A percentile compares a stretch with the other conserved stretches of the same genome.
These are phyloP conservation scores for Himalopsyche tibetana DNA, from an alignment of 2,888 invertebrate species.

Conservation along the genomic window DNA sequence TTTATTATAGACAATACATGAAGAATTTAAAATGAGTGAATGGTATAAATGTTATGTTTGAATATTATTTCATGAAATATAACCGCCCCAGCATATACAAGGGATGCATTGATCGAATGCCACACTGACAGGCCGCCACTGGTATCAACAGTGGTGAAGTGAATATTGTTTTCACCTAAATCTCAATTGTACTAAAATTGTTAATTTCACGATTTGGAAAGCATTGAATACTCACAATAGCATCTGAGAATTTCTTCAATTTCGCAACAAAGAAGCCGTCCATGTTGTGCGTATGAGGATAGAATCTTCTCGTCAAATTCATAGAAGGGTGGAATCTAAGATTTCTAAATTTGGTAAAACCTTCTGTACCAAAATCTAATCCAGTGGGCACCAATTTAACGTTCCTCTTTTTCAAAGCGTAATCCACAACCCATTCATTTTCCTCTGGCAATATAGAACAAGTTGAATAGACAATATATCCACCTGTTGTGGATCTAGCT, in stretches of 20 bases:
- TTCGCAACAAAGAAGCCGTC: constrained; percentile 99
- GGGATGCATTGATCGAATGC: too few species aligned
- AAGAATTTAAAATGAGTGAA: too few species aligned
- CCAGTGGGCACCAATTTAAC: constrained; percentile 96
- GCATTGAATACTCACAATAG: constrained; percentile 73
- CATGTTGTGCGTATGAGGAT: constrained; percentile 99
- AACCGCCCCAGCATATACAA: too few species aligned
- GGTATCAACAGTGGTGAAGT: too few species aligned
- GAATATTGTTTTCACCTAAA: too few species aligned
- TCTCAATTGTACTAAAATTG: too few species aligned
- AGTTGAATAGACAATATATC: constrained; percentile 98
- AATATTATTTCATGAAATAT: too few species aligned
- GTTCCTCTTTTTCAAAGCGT: constrained; percentile 93
- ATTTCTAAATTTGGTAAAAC: constrained; percentile 92
- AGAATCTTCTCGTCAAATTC: constrained; percentile 92
- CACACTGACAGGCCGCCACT: too few species aligned
- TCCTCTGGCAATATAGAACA: constrained; percentile 99
- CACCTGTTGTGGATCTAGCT: constrained; percentile 93
- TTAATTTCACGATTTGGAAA: not conserved
- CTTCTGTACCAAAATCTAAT: constrained; percentile 96
- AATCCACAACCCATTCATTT: constrained; percentile 98
- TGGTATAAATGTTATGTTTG: too few species aligned
- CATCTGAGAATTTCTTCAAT: constrained; percentile 95
- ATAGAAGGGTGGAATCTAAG: constrained; percentile 93
- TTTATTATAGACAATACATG: too few species aligned